Evolutionary conservation across 2,797 vertebrate species (phyloP), one percentile per base, ranked within the genome.

Genomic region (Rhadinocentrus ornatus): DNA sequence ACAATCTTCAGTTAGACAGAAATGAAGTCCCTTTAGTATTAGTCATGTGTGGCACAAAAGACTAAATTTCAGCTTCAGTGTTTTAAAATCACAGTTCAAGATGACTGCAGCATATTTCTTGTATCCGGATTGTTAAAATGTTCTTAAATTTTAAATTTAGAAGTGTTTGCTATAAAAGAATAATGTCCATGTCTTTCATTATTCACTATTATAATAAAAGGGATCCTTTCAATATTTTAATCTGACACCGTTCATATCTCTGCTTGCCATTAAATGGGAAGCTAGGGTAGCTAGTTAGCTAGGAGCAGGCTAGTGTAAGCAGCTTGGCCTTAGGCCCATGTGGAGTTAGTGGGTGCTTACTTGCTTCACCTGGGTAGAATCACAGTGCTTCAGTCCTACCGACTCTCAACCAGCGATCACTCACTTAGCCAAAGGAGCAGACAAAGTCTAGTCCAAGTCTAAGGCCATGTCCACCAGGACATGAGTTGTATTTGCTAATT

Each of bases 1-100:
- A 0, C 0, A 39, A n/a, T 56, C 48, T 3, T 50, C 39, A 54
- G 24, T 27, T 54, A 15, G 24, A 29, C 26, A 16, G 26, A 54
- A 26, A 54, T 15, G 6, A 27, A 1, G 27, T 60, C 32, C 20
- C 62, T 56, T 27, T 48, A 50, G 0, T 18, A 4, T 62, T 58
- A 4, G 2, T 39, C 44, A 12, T 22, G 3, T 48, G 26, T 54
- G 41, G 12, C 29, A 55, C n/a, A 64, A 59, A 15, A 52, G 57
- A n/a, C 35, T 5, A 24, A 13, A 27, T 18, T 53, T 53, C 32
- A 35, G 10, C 31, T 48, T 20, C n/a, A 7, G 20, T 48, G n/a
- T n/a, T 48, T 53, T 5, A 53, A 52, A 52, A 12, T 11, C 1
- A 26, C 22, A 26, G 4, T 15, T 53, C n/a, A 22, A 48, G 46